A percentile compares a stretch with the other conserved stretches of the same genome.
Evolutionary conservation across 1,140 invertebrate species (phyloP).

Genomic region (Camponotus pennsylvanicus): DNA sequence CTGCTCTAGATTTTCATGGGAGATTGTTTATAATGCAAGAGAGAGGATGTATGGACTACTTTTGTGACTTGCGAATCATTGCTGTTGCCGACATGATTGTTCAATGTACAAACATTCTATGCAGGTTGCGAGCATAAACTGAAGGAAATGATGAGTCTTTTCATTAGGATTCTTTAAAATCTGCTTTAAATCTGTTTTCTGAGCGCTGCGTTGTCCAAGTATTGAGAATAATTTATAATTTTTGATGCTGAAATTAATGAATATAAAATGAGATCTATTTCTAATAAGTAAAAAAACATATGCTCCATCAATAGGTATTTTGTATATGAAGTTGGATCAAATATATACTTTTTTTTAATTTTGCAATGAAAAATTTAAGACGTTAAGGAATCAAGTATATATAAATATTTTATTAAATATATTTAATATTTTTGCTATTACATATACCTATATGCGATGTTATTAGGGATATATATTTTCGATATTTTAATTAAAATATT

Average conservation of each 20-base stretch:
- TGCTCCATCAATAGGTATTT: neutral
- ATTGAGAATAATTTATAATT: neutral
- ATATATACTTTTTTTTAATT: neutral
- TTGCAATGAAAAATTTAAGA: neutral
- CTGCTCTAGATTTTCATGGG: slow-evolving; percentile 83
- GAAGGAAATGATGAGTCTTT: slow-evolving; percentile 61
- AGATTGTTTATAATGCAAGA: slow-evolving; percentile 84
- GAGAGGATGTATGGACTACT: slow-evolving; percentile 84
- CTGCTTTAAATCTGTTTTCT: neutral
- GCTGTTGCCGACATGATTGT: slow-evolving; percentile 49
- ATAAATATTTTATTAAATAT: no score
- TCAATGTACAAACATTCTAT: slow-evolving; percentile 68
- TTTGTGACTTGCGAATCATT: slow-evolving; percentile 64
- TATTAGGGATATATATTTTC: no score
- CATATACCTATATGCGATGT: no score
- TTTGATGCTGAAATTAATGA: neutral
- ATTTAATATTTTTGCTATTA: no score
- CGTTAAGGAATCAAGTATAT: neutral
- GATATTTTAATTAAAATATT: no score
- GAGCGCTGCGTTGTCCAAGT: neutral
- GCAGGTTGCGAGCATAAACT: slow-evolving; percentile 66
- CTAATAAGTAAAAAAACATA: neutral
- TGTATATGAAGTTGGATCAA: neutral
- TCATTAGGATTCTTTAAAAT: slow-evolving; percentile 28
- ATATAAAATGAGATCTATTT: neutral